These are phyloP conservation scores for Chelonoidis abingdonii DNA, from an alignment of 2,113 vertebrate species.

Conservation along the genomic window DNA sequence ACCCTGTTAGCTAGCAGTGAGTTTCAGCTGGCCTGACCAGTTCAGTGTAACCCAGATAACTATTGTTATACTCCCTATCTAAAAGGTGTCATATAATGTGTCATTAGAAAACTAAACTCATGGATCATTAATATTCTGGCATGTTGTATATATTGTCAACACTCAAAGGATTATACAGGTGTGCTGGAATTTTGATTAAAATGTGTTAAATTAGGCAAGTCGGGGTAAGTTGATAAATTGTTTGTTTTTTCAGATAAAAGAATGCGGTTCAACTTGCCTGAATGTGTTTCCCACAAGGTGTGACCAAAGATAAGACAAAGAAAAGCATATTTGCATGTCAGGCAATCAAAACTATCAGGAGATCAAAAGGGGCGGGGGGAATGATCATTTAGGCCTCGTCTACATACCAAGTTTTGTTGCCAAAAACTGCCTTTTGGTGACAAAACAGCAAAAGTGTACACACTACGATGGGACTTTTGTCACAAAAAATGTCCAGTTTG, in stretches of 20 bases:
- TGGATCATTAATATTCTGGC: background rate
- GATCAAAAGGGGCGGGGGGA: accelerated
- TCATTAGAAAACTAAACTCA: background rate
- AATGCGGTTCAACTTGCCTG: background rate
- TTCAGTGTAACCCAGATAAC: background rate
- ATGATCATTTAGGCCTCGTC: background rate
- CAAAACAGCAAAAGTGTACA: too few species aligned
- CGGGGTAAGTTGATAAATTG: background rate
- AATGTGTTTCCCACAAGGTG: background rate
- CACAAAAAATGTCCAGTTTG: too few species aligned
- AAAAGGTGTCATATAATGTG: background rate
- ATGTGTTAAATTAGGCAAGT: background rate
- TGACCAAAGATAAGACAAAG: background rate
- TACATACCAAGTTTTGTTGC: too few species aligned
- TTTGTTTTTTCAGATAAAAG: background rate
- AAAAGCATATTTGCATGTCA: background rate
- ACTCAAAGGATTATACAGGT: background rate
- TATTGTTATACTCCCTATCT: background rate
- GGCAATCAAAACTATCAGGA: background rate
- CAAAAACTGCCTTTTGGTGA: too few species aligned
- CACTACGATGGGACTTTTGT: too few species aligned
- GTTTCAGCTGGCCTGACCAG: background rate
- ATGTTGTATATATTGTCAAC: background rate
- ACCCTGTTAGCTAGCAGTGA: too few species aligned
- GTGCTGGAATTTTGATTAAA: background rate